A percentile compares a stretch with the other conserved stretches of the same genome.
Conservation (phyloP, 1,140 invertebrate species). For the Anastrepha ludens region DNA sequence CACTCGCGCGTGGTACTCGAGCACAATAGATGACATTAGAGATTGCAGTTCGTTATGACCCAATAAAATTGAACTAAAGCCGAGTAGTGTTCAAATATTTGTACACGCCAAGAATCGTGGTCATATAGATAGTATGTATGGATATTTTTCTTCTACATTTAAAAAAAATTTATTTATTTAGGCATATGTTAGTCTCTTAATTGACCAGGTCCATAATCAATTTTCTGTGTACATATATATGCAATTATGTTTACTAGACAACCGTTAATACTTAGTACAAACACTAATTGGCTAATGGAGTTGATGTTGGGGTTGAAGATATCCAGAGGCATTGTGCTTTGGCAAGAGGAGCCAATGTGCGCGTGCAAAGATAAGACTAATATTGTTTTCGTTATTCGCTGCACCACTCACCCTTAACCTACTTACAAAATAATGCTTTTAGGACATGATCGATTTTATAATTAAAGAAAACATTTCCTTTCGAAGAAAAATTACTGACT, state of each 20-base stretch:
- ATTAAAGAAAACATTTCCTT: background rate
- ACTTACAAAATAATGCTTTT: background rate
- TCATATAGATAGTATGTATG: too few species aligned
- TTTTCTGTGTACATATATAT: background rate
- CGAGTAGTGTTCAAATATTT: too few species aligned
- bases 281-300: constrained; percentile 12
- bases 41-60: too few species aligned
- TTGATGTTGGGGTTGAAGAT: constrained; percentile 5
- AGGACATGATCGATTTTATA: background rate
- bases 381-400: constrained; percentile 22
- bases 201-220: background rate
- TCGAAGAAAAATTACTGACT: background rate
- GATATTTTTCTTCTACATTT: too few species aligned
- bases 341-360: background rate
- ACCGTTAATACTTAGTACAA: background rate
- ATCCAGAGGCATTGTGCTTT: constrained; percentile 12
- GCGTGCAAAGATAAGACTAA: background rate
- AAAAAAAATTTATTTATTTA: too few species aligned
- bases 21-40: too few species aligned
- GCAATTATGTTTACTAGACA: background rate
- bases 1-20: too few species aligned
- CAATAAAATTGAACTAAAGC: too few species aligned
- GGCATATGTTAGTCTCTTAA: too few species aligned
- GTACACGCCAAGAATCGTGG: too few species aligned
- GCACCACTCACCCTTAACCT: background rate